Conservation (phyloP, 2,797 vertebrate genomes). For the Lutjanus argentimaculatus region DNA sequence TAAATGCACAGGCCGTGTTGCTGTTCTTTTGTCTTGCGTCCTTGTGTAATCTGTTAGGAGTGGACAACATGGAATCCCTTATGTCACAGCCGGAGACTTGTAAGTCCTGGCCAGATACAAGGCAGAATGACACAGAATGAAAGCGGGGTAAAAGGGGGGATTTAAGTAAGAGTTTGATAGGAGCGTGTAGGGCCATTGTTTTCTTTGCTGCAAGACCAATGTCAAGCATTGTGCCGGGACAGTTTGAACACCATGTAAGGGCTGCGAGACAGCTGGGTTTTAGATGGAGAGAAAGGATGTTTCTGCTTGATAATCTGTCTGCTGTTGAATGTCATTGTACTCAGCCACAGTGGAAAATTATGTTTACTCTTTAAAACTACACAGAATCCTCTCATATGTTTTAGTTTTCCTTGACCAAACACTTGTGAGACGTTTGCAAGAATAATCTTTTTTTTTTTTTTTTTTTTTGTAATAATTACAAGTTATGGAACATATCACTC, state of each 20-base stretch:
- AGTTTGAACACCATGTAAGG: slow-evolving; percentile 70
- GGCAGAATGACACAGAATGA: slow-evolving; percentile 81
- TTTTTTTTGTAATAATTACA: slow-evolving; percentile 31
- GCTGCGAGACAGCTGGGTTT: slow-evolving; percentile 57
- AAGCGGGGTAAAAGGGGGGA: slow-evolving; percentile 78
- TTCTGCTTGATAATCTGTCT: slow-evolving; percentile 54
- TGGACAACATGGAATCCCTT: slow-evolving; percentile 85
- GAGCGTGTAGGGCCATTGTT: slow-evolving; percentile 80
- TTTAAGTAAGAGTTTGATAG: slow-evolving; percentile 81
- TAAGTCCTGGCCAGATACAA: slow-evolving; percentile 84
- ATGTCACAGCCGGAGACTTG: slow-evolving; percentile 86
- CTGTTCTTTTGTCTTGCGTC: slow-evolving; percentile 89
- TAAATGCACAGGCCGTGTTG: slow-evolving; percentile 84
- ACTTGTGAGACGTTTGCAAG: neutral
- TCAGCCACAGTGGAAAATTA: slow-evolving; percentile 19
- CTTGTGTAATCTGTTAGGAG: slow-evolving; percentile 87
- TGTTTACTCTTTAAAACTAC: slow-evolving; percentile 29
- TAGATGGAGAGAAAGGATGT: slow-evolving; percentile 53
- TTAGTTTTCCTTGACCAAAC: neutral
- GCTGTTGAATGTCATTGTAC: slow-evolving; percentile 40
- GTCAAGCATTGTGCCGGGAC: slow-evolving; percentile 76
- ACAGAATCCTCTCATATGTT: neutral
- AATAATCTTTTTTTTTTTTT: neutral
- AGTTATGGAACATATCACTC: slow-evolving; percentile 18
- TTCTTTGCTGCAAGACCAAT: slow-evolving; percentile 76